Evolutionary conservation across 2,888 invertebrate species (phyloP), one percentile per base, ranked within the genome.

Genomic region (Drosophila sordidula): DNA sequence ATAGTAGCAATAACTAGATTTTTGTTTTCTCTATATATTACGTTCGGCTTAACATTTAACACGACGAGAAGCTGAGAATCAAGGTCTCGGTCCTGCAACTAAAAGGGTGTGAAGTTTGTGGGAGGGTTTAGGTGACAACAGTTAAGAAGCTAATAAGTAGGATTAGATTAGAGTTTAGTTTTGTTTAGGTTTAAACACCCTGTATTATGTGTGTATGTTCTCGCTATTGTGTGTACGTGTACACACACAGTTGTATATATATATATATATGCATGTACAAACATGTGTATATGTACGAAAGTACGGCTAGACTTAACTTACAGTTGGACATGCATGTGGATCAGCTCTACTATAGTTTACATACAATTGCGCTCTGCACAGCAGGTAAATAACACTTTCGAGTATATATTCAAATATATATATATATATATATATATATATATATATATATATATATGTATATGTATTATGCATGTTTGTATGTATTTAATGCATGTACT

Each of bases 271-370:
- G 68, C 49, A 61, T 56, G 34, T 52, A 52, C 36, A 45, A 44
- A 44, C 54, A 38, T 59, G 46, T 38, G 8, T 55, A 26, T 62
- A 52, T 64, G 57, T 77, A 78, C 78, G 78, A 65, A 76, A 69
- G 71, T 84, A 82, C 71, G 65, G 49, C 75, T 87, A 85, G 75
- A 82, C 87, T 87, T 89, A 88, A 82, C 84, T 90, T 90, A 89
- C 89, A 89, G 79, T 87, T 86, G 90, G 89, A 90, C 89, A 89
- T 86, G 88, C 86, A 88, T 76, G 73, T 83, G 88, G 86, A 86
- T 85, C 88, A 85, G 77, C 86, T 87, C 72, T 78, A 78, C 64
- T 66, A 78, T 84, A 85, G 80, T 72, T 86, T 84, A 88, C 88
- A 87, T 84, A 86, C 88, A 87, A 86, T 84, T 85, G 85, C 85